phyloP scores from a whole-genome alignment of 2,797 vertebrate genomes.

The Chiropotes sagulatus region DNA sequence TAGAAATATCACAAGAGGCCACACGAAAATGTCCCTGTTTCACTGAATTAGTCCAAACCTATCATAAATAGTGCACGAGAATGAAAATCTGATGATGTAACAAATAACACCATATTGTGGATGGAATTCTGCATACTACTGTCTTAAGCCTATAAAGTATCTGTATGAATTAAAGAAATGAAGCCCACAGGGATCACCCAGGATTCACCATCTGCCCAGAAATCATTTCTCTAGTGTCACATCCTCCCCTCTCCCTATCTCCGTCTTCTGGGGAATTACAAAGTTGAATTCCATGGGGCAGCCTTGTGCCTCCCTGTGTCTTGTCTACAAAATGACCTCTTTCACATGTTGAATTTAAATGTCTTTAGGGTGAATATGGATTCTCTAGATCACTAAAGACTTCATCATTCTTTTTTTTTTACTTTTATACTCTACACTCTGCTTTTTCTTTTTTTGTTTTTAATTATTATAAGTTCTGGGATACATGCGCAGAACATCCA shows the following conservation, averaged over 20 bases:
- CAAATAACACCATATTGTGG: accelerated
- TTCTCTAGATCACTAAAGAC: neutral
- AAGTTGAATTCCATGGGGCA: neutral
- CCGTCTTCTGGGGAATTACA: neutral
- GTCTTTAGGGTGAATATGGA: neutral
- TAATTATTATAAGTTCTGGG: no score
- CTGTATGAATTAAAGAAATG: neutral
- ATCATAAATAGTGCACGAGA: neutral
- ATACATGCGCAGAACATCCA: no score
- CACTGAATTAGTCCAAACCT: neutral
- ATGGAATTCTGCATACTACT: neutral
- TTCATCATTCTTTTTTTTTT: neutral
- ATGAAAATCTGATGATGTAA: neutral
- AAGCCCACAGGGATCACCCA: neutral
- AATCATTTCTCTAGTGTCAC: accelerated
- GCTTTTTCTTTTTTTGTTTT: no score
- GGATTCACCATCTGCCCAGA: neutral
- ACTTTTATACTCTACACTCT: no score
- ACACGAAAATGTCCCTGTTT: neutral
- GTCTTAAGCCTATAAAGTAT: neutral
- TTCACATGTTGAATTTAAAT: neutral
- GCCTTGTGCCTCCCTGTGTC: neutral
- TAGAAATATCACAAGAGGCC: neutral
- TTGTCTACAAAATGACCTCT: neutral
- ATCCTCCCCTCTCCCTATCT: neutral